Conservation (phyloP, 2,888 invertebrate species). For the Galerucella calmariensis region DNA sequence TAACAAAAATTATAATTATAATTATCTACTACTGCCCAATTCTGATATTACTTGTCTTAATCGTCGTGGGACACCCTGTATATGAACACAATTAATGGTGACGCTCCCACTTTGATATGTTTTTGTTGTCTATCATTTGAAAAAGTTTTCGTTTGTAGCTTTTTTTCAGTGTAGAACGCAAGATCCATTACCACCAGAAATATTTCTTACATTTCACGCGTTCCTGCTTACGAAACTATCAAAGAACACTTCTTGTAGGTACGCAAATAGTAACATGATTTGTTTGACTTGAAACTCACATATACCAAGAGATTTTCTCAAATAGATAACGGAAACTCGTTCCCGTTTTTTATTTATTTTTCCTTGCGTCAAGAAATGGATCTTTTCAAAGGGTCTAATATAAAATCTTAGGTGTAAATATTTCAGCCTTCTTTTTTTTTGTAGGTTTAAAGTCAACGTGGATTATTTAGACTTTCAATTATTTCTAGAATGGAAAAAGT, state of each 20-base stretch:
- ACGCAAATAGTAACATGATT: constrained; percentile 23
- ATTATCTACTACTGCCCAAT: no score
- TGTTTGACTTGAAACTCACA: constrained; percentile 17
- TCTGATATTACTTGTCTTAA: no score
- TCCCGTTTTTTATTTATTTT: constrained; percentile 20
- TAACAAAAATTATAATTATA: no score
- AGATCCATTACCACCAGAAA: neutral
- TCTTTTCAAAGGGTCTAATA: constrained; percentile 14
- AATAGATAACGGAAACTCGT: constrained; percentile 17
- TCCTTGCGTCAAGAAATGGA: constrained; percentile 12
- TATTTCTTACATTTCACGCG: constrained; percentile 5
- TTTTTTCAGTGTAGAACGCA: neutral
- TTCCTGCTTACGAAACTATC: constrained; percentile 7
- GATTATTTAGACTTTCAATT: neutral
- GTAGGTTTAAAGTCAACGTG: neutral
- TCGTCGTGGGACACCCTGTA: no score
- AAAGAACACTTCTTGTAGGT: constrained; percentile 19
- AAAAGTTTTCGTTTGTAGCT: no score
- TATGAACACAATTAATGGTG: no score
- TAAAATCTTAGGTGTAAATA: constrained; percentile 14
- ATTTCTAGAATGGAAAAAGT: neutral
- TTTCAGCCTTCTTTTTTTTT: neutral
- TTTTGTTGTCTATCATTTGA: no score
- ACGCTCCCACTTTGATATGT: no score
- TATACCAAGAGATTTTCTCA: constrained; percentile 20